These are phyloP conservation scores for Atopsyche davidsoni DNA, from an alignment of 1,140 invertebrate species.

Conservation along the genomic window DNA sequence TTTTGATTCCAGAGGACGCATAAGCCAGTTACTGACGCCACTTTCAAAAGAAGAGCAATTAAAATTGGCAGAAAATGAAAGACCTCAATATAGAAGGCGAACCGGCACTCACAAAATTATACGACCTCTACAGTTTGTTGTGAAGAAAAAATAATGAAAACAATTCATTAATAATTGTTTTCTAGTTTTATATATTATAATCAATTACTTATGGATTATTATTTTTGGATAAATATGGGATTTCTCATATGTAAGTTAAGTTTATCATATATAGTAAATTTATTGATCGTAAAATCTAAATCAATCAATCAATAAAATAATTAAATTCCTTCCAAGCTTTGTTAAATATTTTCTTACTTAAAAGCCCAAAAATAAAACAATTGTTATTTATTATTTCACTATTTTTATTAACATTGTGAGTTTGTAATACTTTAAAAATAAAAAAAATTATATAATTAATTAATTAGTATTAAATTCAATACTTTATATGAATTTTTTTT, in stretches of 20 bases:
- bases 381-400: too few relatives aligned
- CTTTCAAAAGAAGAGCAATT: slow-evolving; percentile 22
- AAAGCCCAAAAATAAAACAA: too few relatives aligned
- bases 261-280: too few relatives aligned
- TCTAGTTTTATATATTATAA: not conserved
- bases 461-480: too few relatives aligned
- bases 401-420: not conserved
- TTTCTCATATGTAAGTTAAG: too few relatives aligned
- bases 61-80: slow-evolving; percentile 10
- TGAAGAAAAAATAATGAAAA: slow-evolving; percentile 24
- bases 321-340: too few relatives aligned
- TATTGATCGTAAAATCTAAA: too few relatives aligned
- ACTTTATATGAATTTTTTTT: too few relatives aligned
- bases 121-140: slow-evolving; percentile 17
- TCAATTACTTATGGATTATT: not conserved
- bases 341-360: too few relatives aligned
- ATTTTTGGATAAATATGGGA: too few relatives aligned
- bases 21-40: slow-evolving; percentile 21
- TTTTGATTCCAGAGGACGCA: slow-evolving; percentile 10
- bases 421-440: not conserved
- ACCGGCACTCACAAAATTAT: slow-evolving; percentile 13
- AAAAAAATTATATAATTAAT: too few relatives aligned
- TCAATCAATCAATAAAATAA: too few relatives aligned
- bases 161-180: not conserved
- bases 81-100: slow-evolving; percentile 16